A percentile compares a stretch with the other conserved stretches of the same genome.
phyloP scores from a whole-genome alignment of 2,113 vertebrate species.

The Gymnogyps californianus region DNA sequence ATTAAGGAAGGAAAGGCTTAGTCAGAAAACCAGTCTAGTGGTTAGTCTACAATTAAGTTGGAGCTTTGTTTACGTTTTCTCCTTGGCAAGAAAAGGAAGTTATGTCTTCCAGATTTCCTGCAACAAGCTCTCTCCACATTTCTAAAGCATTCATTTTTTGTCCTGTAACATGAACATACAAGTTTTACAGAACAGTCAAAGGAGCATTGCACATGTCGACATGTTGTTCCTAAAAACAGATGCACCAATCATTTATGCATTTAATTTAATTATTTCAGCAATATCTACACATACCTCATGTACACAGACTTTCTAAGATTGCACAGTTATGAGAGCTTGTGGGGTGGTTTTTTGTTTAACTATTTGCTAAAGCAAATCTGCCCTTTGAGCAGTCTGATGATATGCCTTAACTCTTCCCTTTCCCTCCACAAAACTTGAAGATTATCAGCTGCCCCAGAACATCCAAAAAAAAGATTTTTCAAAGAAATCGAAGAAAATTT shows the following conservation, averaged over 20 bases:
- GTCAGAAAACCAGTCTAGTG: slow-evolving; percentile 34
- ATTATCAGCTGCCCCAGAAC: neutral
- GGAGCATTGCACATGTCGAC: neutral
- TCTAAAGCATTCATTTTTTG: neutral
- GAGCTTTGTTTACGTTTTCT: slow-evolving; percentile 45
- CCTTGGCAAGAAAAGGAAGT: slow-evolving; percentile 38
- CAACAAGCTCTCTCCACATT: neutral
- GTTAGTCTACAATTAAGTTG: neutral
- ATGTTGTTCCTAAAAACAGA: neutral
- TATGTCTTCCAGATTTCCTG: slow-evolving; percentile 52
- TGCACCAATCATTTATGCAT: neutral
- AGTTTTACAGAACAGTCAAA: neutral
- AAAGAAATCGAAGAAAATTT: neutral
- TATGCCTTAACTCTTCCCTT: neutral
- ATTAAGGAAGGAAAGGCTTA: slow-evolving; percentile 34
- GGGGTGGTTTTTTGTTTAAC: neutral
- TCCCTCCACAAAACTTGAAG: neutral
- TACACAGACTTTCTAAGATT: neutral
- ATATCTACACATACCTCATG: neutral
- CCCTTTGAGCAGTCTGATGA: neutral
- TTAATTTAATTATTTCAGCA: neutral
- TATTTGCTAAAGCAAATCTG: neutral
- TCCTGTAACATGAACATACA: neutral
- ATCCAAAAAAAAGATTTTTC: neutral
- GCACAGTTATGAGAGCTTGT: neutral